Evolutionary conservation across 2,797 vertebrate species (phyloP).

Genomic region (Eulemur albifrons): DNA sequence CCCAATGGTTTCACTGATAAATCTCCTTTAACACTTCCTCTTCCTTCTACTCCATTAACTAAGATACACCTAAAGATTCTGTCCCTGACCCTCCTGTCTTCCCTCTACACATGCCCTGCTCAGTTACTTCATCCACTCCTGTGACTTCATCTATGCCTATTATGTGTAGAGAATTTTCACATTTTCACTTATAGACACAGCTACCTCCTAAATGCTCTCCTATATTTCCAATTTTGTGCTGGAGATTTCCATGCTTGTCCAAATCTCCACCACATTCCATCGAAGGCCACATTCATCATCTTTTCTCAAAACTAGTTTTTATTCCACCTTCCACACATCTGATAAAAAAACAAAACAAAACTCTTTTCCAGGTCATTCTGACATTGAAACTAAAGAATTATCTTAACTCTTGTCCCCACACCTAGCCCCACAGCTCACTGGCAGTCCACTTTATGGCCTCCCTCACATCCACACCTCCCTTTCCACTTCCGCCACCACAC

Average conservation of each 20-base stretch:
- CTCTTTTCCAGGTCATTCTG: background rate
- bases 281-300: background rate
- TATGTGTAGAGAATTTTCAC: background rate
- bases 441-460: background rate
- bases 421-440: background rate
- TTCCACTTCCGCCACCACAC: accelerated
- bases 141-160: background rate
- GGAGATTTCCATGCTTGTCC: background rate
- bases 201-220: background rate
- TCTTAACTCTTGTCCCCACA: background rate
- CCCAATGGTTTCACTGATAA: background rate
- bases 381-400: background rate
- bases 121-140: background rate
- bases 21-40: background rate
- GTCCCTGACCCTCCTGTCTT: background rate
- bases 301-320: background rate
- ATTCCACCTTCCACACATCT: background rate
- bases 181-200: background rate
- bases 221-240: background rate
- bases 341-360: background rate
- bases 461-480: accelerated
- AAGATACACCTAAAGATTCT: background rate
- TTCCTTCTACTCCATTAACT: background rate
- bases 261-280: background rate
- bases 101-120: background rate